Evolutionary conservation across 1,140 invertebrate genomes (phyloP), one percentile per base, ranked within the genome.

Genomic region (Stegodyphus mimosarum): DNA sequence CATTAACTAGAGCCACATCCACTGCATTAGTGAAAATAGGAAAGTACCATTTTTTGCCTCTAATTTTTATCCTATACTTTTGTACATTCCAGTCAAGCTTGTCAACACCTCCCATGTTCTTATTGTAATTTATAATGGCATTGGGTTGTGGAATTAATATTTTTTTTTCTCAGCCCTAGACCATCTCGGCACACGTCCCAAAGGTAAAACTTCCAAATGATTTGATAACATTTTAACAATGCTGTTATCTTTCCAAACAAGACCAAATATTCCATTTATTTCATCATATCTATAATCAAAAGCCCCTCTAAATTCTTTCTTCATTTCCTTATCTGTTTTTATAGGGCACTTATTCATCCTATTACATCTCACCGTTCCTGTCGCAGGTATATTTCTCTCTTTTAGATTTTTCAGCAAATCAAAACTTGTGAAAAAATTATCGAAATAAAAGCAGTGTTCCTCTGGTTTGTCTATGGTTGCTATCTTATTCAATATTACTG

Each of bases 1-100:
- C 71, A 51, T 73, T 73, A 73, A 73, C 71, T 73, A 73, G 71
- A 73, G 71, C 71, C 51, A 73, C 71, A 73, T 53, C 71, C 71
- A 73, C 71, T 73, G 71, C 71, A 73, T 73, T 73, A 73, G 71
- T 73, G 71, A 73, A 73, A 73, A 73, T 73, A 73, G 71, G 71
- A 73, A 73, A 73, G 71, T 73, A 73, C 71, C 71, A 73, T 73
- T 73, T 73, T 73, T 73, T 73, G 71, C 71, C 71, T 73, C 71
- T 73, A 73, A 73, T 73, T 73, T 73, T 73, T 73, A 73, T 73
- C 71, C 50, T 73, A 73, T 73, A 73, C 71, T 73, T 73, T 73
- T 73, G 71, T 73, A 73, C 71, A 73, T 73, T 73, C 71, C 71
- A 73, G 71, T 73, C 71, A 73, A 73, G 71, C 71, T 73, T 73